These are phyloP conservation scores for Sphaerophoria taeniata DNA, from an alignment of 2,888 invertebrate species.

Conservation along the genomic window DNA sequence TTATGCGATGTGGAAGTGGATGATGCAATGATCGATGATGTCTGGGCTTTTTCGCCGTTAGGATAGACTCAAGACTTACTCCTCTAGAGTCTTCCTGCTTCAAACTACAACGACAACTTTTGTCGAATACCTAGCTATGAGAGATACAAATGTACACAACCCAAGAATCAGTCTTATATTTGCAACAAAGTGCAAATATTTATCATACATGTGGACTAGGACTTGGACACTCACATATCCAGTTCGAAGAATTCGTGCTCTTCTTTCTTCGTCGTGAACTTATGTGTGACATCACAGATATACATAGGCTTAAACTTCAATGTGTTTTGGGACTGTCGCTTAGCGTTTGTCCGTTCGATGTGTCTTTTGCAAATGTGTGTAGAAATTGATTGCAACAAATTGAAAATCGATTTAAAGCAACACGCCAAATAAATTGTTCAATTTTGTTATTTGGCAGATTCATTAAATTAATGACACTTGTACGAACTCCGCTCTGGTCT, in stretches of 20 bases:
- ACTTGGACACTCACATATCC: constrained; percentile 31
- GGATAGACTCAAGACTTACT: constrained; percentile 38
- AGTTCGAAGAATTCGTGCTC: neutral
- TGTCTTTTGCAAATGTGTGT: neutral
- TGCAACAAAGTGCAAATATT: constrained; percentile 69
- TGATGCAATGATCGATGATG: constrained; percentile 65
- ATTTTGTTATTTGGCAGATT: constrained; percentile 59
- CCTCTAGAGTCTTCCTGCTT: constrained; percentile 13
- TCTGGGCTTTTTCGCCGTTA: constrained; percentile 44
- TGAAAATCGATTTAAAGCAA: constrained; percentile 72
- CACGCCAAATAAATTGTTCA: constrained; percentile 70
- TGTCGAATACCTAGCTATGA: constrained; percentile 12
- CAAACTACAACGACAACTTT: neutral
- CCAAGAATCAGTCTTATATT: constrained; percentile 64
- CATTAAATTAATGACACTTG: constrained; percentile 62
- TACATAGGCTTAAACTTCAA: neutral
- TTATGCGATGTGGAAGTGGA: neutral
- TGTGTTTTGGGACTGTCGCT: no score
- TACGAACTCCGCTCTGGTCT: no score
- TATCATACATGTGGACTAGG: constrained; percentile 21
- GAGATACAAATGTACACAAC: constrained; percentile 11
- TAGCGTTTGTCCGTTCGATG: neutral
- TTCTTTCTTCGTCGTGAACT: neutral
- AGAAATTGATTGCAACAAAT: constrained; percentile 71
- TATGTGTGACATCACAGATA: neutral